Evolutionary conservation across 2,113 vertebrate species (phyloP).

Genomic region (Hymenochirus boettgeri): DNA sequence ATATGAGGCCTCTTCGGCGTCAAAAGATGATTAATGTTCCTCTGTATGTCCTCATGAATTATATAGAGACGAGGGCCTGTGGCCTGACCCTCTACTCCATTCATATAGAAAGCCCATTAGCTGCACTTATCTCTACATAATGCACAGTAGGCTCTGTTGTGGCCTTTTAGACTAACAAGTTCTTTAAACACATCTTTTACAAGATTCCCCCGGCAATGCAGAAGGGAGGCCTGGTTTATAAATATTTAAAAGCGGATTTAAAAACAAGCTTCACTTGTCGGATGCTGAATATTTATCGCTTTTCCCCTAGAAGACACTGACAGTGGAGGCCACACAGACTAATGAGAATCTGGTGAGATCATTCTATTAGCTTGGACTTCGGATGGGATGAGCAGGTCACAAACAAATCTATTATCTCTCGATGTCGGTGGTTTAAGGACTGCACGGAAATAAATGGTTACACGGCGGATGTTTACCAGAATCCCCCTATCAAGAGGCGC

Average conservation of each 20-base stretch:
- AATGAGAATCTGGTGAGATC: neutral
- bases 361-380: neutral
- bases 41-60: conserved; percentile 3
- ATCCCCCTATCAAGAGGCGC: too few species aligned
- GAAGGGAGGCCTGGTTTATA: conserved; percentile 4
- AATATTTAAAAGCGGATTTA: conserved; percentile 48
- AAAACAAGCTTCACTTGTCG: conserved; percentile 21
- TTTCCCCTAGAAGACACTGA: conserved; percentile 17
- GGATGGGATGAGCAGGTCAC: conserved; percentile 3
- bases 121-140: conserved; percentile 42
- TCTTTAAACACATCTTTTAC: conserved; percentile 17
- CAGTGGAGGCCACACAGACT: neutral
- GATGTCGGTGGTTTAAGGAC: too few species aligned
- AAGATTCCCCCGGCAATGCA: conserved; percentile 33
- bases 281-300: conserved; percentile 34
- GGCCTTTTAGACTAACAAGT: neutral
- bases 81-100: neutral
- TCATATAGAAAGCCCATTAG: conserved; percentile 7
- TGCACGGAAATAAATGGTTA: too few species aligned
- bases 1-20: neutral
- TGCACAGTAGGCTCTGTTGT: conserved; percentile 4
- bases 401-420: too few species aligned
- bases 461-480: too few species aligned
- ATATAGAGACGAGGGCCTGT: neutral
- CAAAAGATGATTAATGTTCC: neutral